These are phyloP conservation scores for Hyperoodon ampullatus DNA, from an alignment of 2,113 vertebrate species.

Conservation along the genomic window DNA sequence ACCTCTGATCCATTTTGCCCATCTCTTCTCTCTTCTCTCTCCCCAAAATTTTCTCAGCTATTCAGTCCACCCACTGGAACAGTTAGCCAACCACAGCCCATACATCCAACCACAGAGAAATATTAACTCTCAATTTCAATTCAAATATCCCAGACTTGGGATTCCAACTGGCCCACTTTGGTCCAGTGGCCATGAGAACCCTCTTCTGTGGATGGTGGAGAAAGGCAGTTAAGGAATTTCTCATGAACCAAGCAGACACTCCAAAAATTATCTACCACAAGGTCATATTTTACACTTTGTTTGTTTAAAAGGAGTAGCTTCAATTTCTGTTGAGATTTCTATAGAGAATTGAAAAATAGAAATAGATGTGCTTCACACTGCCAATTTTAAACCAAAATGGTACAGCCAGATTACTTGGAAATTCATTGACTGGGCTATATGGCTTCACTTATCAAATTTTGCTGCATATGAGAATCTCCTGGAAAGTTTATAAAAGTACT, in stretches of 20 bases:
- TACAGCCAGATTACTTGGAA: background rate
- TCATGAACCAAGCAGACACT: background rate
- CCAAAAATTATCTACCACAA: background rate
- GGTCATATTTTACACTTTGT: background rate
- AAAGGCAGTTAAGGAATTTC: background rate
- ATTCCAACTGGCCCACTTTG: background rate
- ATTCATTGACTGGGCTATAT: background rate
- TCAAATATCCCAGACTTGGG: background rate
- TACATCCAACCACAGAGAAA: background rate
- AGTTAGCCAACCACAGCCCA: background rate
- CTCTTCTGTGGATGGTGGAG: background rate
- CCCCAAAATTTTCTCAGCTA: background rate
- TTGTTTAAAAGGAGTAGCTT: background rate
- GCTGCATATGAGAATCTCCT: background rate
- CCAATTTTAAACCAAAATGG: slow-evolving; percentile 21
- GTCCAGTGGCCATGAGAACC: background rate
- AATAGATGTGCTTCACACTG: background rate
- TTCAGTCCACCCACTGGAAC: background rate
- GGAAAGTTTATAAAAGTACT: background rate
- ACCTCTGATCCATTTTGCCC: background rate
- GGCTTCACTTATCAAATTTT: background rate
- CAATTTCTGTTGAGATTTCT: background rate
- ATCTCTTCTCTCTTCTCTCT: background rate
- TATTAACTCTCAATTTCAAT: background rate
- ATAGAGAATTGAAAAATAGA: background rate